Conservation (phyloP, 1,140 invertebrate genomes). For the Drosophila ficusphila region DNA sequence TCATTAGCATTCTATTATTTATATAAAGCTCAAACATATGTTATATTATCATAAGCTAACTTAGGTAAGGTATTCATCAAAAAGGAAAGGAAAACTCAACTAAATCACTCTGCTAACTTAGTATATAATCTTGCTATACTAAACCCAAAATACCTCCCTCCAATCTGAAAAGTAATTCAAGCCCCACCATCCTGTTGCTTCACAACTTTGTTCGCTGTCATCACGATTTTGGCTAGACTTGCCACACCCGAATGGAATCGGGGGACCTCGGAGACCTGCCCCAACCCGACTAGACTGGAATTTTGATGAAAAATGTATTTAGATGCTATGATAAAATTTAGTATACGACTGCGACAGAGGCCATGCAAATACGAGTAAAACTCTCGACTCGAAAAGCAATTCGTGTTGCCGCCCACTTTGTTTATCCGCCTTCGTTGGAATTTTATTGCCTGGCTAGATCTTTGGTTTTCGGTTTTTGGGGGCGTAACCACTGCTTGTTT, state of each 20-base stretch:
- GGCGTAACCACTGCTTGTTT: conserved; percentile 55
- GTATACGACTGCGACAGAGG: conserved; percentile 5
- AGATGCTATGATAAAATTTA: conserved; percentile 51
- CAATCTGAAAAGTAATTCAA: neutral
- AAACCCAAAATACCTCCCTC: neutral
- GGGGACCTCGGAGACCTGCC: neutral
- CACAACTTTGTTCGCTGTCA: neutral
- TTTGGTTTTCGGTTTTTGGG: conserved; percentile 17
- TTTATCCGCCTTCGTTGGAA: conserved; percentile 34
- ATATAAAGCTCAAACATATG: too few species aligned
- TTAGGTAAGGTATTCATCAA: too few species aligned
- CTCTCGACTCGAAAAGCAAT: neutral
- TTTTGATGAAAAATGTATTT: conserved; percentile 69
- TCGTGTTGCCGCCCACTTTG: conserved; percentile 13
- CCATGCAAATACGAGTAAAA: conserved; percentile 1
- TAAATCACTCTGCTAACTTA: neutral
- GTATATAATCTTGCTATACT: neutral
- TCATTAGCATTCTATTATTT: too few species aligned
- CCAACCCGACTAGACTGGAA: conserved; percentile 10
- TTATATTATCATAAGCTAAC: too few species aligned
- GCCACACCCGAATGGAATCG: conserved; percentile 13
- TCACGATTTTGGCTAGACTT: conserved; percentile 18
- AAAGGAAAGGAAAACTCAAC: too few species aligned
- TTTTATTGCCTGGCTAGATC: conserved; percentile 55
- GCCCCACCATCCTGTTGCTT: neutral